phyloP scores from a whole-genome alignment of 1,140 invertebrate genomes.

The Batillaria attramentaria region DNA sequence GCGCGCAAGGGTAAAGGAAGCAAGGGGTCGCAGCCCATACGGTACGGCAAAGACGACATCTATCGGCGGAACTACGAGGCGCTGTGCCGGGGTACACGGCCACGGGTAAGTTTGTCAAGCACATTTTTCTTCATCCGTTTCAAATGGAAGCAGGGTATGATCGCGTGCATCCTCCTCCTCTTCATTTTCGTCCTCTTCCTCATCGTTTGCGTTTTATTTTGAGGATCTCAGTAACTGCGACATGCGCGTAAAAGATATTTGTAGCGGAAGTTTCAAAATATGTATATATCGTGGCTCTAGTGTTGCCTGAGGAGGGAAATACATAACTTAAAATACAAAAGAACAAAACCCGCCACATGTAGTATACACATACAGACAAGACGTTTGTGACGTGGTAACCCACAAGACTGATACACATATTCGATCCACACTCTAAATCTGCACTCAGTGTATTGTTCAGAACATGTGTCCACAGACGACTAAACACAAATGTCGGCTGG shows the following conservation, averaged over 20 bases:
- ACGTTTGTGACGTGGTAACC: too few relatives aligned
- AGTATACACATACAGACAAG: too few relatives aligned
- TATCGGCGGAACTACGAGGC: conserved; percentile 23
- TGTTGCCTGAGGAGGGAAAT: background rate
- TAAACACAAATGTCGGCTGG: conserved; percentile 8
- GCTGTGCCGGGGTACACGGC: conserved; percentile 7
- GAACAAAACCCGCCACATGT: too few relatives aligned
- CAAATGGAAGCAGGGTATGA: too few relatives aligned
- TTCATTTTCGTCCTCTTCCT: too few relatives aligned
- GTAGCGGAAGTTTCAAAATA: background rate
- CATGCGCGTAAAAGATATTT: background rate
- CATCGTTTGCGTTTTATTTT: background rate
- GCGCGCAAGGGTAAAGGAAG: background rate
- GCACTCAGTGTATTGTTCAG: too few relatives aligned
- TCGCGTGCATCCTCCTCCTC: too few relatives aligned
- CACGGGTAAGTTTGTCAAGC: conserved; percentile 9
- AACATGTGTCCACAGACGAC: background rate
- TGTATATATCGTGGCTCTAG: too few relatives aligned
- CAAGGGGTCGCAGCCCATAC: background rate
- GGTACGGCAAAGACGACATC: conserved; percentile 11
- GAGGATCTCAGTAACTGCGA: too few relatives aligned
- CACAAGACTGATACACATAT: too few relatives aligned
- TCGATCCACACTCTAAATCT: too few relatives aligned
- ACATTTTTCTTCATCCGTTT: background rate
- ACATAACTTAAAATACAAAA: too few relatives aligned